phyloP scores from a whole-genome alignment of 2,797 vertebrate genomes.

The Rhabdomys pumilio region DNA sequence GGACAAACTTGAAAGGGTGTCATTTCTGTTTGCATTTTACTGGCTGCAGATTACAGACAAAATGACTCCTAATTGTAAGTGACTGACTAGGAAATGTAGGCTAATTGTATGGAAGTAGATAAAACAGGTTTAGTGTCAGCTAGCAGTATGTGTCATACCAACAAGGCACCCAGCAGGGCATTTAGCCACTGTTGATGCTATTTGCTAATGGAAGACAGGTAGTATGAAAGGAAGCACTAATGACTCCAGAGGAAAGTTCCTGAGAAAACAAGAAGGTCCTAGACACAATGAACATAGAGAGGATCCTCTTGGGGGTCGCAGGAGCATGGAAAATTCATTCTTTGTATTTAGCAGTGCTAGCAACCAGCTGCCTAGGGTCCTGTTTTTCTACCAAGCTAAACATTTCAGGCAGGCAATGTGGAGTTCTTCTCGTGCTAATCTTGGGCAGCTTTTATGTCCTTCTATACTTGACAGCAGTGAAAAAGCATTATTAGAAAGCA shows the following conservation, averaged over 20 bases:
- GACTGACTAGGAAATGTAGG: background rate
- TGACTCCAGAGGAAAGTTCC: background rate
- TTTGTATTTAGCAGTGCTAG: background rate
- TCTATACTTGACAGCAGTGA: background rate
- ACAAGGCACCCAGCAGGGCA: background rate
- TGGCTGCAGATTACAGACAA: background rate
- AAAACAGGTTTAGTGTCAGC: background rate
- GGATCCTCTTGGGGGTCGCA: background rate
- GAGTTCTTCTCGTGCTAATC: background rate
- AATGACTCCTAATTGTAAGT: background rate
- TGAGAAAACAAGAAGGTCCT: background rate
- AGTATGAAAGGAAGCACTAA: background rate
- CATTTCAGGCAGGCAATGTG: background rate
- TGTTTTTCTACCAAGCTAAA: background rate
- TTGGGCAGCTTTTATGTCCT: background rate
- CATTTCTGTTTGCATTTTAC: conserved; percentile 28
- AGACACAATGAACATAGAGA: background rate
- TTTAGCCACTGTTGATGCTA: background rate
- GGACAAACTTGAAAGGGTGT: background rate
- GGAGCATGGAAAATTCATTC: background rate
- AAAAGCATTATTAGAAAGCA: background rate
- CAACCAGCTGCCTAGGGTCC: background rate
- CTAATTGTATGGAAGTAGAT: conserved; percentile 23
- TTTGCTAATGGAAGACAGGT: conserved; percentile 44
- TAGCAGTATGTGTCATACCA: background rate